Evolutionary conservation across 2,113 vertebrate genomes (phyloP).

Genomic region (Sardina pilchardus): DNA sequence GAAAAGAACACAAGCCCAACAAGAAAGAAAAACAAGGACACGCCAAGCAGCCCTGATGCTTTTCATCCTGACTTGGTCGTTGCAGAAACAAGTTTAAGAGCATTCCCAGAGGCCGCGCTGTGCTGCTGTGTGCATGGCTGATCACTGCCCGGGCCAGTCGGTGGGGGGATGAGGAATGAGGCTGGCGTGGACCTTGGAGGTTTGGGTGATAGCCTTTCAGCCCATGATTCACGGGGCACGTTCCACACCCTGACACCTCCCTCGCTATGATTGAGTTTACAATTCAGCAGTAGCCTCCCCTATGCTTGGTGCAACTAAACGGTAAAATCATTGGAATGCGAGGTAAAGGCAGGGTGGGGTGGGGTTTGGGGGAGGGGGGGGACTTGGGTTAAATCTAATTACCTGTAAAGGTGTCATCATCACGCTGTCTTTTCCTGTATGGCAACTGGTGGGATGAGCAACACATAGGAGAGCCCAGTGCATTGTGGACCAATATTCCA

Average conservation of each 20-base stretch:
- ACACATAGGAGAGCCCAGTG: neutral
- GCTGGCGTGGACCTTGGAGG: slow-evolving; percentile 72
- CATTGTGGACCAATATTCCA: slow-evolving; percentile 40
- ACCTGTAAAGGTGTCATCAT: slow-evolving; percentile 36
- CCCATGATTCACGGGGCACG: slow-evolving; percentile 71
- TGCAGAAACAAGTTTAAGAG: slow-evolving; percentile 44
- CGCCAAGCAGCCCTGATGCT: neutral
- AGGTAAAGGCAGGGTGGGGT: neutral
- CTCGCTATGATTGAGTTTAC: slow-evolving; percentile 71
- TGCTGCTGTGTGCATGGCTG: slow-evolving; percentile 63
- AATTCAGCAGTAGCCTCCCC: slow-evolving; percentile 59
- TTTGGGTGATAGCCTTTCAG: slow-evolving; percentile 77
- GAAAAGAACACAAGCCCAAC: neutral
- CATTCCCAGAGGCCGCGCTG: slow-evolving; percentile 62
- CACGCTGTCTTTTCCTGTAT: slow-evolving; percentile 15
- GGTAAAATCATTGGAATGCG: slow-evolving; percentile 58
- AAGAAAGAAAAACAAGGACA: neutral
- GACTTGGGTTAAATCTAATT: slow-evolving; percentile 44
- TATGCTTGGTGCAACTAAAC: slow-evolving; percentile 64
- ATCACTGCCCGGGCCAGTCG: slow-evolving; percentile 64
- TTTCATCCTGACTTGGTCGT: neutral
- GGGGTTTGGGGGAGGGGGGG: neutral
- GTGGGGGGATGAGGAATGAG: slow-evolving; percentile 68
- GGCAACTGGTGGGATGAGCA: slow-evolving; percentile 17
- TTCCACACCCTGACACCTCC: slow-evolving; percentile 67